Percentiles rank a stretch among this genome's conserved stretches.
Conservation (phyloP, 2,888 invertebrate species). For the Camponotus fellah region DNA sequence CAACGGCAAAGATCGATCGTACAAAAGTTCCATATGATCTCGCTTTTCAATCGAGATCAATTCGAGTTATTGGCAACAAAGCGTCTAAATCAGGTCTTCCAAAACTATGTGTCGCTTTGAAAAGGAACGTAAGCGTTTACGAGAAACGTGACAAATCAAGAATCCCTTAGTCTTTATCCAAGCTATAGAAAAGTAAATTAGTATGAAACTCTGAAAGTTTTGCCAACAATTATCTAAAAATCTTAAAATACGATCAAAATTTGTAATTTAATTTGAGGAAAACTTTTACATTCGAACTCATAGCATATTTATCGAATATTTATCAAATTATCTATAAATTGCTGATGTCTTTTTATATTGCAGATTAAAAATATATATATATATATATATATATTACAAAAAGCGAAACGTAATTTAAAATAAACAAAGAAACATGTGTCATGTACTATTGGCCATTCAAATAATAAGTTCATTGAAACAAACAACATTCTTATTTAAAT, state of each 20-base stretch:
- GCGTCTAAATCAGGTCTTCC: background rate
- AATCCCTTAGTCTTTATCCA: background rate
- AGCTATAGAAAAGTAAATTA: background rate
- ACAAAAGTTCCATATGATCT: conserved; percentile 43
- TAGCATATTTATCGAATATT: background rate
- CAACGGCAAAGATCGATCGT: conserved; percentile 48
- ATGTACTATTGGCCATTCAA: too few relatives aligned
- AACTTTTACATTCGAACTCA: background rate
- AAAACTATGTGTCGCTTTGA: background rate
- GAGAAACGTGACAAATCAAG: background rate
- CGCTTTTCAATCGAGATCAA: background rate
- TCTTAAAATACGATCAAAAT: background rate
- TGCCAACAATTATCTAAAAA: background rate
- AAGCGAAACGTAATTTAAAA: background rate
- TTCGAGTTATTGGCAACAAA: conserved; percentile 1
- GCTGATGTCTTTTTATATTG: background rate
- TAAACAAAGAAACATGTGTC: background rate
- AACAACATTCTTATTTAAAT: too few relatives aligned
- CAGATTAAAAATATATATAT: background rate
- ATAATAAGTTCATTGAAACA: too few relatives aligned
- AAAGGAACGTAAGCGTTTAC: background rate
- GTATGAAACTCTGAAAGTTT: background rate
- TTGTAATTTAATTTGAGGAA: background rate
- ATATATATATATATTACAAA: background rate
- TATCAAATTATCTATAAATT: background rate